These are phyloP conservation scores for Zaprionus africanus DNA, from an alignment of 1,140 invertebrate species.

Conservation along the genomic window DNA sequence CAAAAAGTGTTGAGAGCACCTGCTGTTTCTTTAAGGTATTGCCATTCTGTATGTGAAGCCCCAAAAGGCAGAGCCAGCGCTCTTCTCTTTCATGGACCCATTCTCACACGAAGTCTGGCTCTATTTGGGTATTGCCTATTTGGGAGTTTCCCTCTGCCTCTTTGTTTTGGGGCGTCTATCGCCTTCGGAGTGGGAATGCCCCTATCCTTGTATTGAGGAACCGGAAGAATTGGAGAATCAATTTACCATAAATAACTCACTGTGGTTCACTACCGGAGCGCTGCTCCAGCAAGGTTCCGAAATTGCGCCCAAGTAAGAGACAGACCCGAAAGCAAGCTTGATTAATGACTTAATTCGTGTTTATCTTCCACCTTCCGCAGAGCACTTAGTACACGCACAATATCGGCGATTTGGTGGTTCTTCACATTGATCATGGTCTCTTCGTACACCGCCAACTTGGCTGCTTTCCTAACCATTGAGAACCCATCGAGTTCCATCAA, in stretches of 20 bases:
- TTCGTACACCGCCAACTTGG: conserved; percentile 98
- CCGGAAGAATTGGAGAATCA: conserved; percentile 91
- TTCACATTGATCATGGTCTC: conserved; percentile 98
- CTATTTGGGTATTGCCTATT: conserved; percentile 90
- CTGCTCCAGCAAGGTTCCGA: conserved; percentile 95
- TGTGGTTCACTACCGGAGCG: conserved; percentile 93
- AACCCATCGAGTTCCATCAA: conserved; percentile 91
- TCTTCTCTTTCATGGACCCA: conserved; percentile 95
- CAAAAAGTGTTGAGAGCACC: neutral
- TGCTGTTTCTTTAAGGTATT: conserved; percentile 86
- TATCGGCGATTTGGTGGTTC: conserved; percentile 96
- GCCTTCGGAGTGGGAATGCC: conserved; percentile 93
- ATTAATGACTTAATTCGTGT: neutral
- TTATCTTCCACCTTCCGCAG: conserved; percentile 81
- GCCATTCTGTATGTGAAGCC: conserved; percentile 94
- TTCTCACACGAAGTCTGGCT: conserved; percentile 94
- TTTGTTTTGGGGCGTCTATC: conserved; percentile 92
- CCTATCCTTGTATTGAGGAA: conserved; percentile 91
- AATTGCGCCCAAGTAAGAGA: conserved; percentile 89
- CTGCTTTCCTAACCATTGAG: conserved; percentile 97
- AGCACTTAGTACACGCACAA: conserved; percentile 91
- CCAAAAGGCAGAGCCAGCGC: conserved; percentile 90
- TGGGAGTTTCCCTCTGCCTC: conserved; percentile 91
- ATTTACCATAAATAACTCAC: conserved; percentile 92
- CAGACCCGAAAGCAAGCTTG: neutral